Base-by-base conservation (phyloP, 2,113 vertebrate genomes). In the Mola mola region DNA sequence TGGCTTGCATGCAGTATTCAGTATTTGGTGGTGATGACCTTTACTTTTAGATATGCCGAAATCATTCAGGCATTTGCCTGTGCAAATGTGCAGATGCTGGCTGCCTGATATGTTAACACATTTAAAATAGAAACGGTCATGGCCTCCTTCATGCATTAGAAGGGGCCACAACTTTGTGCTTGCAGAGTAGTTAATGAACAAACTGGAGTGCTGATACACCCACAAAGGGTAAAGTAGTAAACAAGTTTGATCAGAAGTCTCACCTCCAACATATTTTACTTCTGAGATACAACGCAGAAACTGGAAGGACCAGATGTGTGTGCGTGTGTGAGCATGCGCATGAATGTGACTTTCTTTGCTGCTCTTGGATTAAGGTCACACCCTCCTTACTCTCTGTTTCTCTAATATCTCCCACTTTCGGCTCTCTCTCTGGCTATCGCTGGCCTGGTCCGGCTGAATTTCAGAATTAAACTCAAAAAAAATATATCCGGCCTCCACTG, bases 231-330 rank as follows among this genome's bases (percentile, higher is more conserved):
- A 19, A 19, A 40, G 40, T 26, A 16, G 19, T 22, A 19, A 3
- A 19, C 41, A 49, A 38, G 60, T 55, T 65, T 55, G 10, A 44
- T 38, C 13, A 24, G 25, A 47, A 42, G 47, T 42, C 24, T 6
- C 61, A 70, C 58, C 7, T 55, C 41, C 42, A 48, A 34, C 57
- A 72, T 64, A 52, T 41, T 68, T 77, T 58, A 42, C 49, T 4
- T 40, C 21, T 73, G 42, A 82, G 42, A 75, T 56, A 53, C 26
- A 48, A 51, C 56, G 49, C 37, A 65, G n/a, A 66, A 84, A 88
- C 82, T 78, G 83, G 88, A 83, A 44, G 26, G 48, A 86, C 86
- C 79, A 84, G 88, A 79, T 75, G 44, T 56, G 42, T 17, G 31
- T 43, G 37, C 36, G 19, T 59, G 25, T 33, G 42, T 24, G 42